Conservation (phyloP, 1,140 invertebrate genomes). For the Brevipalpus yothersi region DNA sequence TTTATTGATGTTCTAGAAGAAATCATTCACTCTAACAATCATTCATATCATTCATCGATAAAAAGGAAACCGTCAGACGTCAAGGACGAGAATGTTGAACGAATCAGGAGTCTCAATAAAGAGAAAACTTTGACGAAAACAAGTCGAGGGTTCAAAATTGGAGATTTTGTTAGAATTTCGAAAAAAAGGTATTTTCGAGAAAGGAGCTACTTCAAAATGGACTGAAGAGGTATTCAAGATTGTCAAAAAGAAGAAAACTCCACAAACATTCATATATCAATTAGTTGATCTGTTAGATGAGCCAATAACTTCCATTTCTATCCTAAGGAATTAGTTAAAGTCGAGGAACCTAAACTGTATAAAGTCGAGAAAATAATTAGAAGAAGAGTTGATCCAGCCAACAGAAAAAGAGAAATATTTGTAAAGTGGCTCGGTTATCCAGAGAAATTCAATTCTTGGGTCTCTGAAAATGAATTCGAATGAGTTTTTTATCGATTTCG, state of each 20-base stretch:
- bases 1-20: not conserved
- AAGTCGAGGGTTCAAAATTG: not conserved
- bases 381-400: not conserved
- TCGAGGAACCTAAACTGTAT: not conserved
- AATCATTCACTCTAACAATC: not conserved
- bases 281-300: not conserved
- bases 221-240: not conserved
- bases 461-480: not conserved
- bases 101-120: not conserved
- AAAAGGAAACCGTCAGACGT: not conserved
- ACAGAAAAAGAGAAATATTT: not conserved
- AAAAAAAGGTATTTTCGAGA: not conserved
- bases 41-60: not conserved
- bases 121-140: not conserved
- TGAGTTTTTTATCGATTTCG: not conserved
- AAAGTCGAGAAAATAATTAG: not conserved
- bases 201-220: not conserved
- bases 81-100: not conserved
- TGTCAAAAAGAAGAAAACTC: not conserved
- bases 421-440: not conserved
- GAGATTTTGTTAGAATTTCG: not conserved
- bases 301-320: not conserved
- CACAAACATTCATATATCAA: not conserved
- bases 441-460: not conserved
- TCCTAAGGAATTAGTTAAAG: not conserved